Conservation (phyloP, 2,888 invertebrate species). For the Drosophila koepferae region DNA sequence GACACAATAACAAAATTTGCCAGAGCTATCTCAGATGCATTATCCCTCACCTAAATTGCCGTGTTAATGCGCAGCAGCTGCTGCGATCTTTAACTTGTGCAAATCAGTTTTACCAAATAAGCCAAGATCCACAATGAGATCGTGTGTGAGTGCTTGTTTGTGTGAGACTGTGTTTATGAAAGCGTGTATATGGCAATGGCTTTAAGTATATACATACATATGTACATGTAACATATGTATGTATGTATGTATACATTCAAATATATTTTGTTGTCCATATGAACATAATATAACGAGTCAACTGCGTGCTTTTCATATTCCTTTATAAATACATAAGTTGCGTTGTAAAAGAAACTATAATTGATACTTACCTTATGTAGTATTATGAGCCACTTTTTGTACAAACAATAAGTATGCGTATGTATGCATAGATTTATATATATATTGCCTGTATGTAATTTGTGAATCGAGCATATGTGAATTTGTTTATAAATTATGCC, state of each 20-base stretch:
- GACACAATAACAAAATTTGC: constrained; percentile 4
- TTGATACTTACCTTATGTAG: constrained; percentile 40
- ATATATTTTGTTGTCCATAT: constrained; percentile 19
- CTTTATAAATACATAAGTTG: background rate
- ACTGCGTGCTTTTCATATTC: background rate
- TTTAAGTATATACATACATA: background rate
- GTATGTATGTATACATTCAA: background rate
- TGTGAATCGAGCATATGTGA: constrained; percentile 2
- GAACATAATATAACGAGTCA: constrained; percentile 13
- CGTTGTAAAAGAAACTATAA: background rate
- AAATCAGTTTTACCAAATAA: constrained; percentile 39
- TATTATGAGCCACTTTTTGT: constrained; percentile 37
- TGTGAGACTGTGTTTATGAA: background rate
- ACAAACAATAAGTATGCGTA: constrained; percentile 41
- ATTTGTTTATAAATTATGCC: constrained; percentile 5
- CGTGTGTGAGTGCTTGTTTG: background rate
- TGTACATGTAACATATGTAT: background rate
- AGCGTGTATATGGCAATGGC: constrained; percentile 16
- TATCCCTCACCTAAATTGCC: constrained; percentile 23
- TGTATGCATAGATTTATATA: background rate
- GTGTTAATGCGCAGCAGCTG: background rate
- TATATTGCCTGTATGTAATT: constrained; percentile 11
- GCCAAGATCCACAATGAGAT: constrained; percentile 29
- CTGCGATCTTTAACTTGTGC: constrained; percentile 26
- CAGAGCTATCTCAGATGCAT: constrained; percentile 6